Evolutionary conservation across 2,888 invertebrate genomes (phyloP), one percentile per base, ranked within the genome.

Genomic region (Agrochola circellaris): DNA sequence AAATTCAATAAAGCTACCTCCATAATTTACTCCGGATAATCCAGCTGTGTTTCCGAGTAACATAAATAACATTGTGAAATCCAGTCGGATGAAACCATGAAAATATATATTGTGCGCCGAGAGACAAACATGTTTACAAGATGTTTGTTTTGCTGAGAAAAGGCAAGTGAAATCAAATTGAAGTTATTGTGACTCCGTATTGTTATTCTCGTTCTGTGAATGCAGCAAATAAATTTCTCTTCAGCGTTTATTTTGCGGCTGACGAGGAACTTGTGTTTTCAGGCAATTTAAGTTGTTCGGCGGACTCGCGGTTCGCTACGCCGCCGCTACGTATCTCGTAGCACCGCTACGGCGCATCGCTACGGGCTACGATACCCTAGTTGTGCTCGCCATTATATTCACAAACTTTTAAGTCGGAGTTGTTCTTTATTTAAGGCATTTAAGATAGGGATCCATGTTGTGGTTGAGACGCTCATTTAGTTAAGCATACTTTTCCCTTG

Each of bases 51-150:
- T 56, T 62, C 48, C 45, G 64, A 30, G 60, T 64, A 77, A 65
- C 70, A 78, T 82, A 77, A 83, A 87, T 87, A 85, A 82, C 75
- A 64, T 15, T 76, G 68, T 56, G 62, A 77, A 81, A 84, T 68
- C 80, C 79, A 80, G 68, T 60, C 75, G 83, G 77, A 83, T 74
- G 65, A 77, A 38, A 42, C 67, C 73, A 81, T 78, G 70, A 65
- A 76, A 77, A 79, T 78, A 86, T 74, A 86, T 88, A 83, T 75
- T 77, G 73, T 64, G 68, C 79, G 71, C 42, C 67, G 79, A 85
- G 80, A 90, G 88, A 93, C 93, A 95, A 94, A 95, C 95, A 95
- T 95, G 94, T 94, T 95, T 94, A 93, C 93, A 85, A 89, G 89
- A 89, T 78, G 86, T 84, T 87, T 85, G 88, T 85, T 86, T 78